Conservation (phyloP, 2,113 vertebrate species). For the Rhineura floridana region DNA sequence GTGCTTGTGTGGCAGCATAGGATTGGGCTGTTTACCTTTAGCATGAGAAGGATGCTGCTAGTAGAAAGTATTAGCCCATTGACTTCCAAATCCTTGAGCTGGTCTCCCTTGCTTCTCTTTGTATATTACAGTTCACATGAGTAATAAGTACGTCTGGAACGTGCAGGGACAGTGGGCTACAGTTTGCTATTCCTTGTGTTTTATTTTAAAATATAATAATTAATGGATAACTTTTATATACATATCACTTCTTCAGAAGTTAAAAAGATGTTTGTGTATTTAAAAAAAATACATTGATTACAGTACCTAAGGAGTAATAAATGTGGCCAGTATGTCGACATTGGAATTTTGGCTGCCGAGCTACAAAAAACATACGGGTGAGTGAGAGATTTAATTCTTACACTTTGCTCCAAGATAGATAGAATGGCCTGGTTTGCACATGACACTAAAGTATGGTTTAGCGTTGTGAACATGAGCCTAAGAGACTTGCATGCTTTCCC, state of each 20-base stretch:
- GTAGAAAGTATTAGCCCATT: background rate
- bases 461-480: background rate
- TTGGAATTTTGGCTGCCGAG: conserved; percentile 81
- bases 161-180: background rate
- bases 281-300: conserved; percentile 54
- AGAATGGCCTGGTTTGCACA: background rate
- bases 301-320: conserved; percentile 86
- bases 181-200: background rate
- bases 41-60: background rate
- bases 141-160: background rate
- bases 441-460: background rate
- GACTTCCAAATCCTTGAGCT: background rate
- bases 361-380: conserved; percentile 89
- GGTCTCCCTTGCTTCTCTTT: background rate
- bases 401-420: background rate
- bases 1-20: background rate
- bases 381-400: conserved; percentile 46
- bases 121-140: background rate
- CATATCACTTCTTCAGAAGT: background rate
- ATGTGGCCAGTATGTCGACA: conserved; percentile 85
- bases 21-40: background rate
- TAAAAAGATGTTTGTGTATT: background rate
- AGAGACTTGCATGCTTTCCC: background rate
- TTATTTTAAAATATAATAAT: background rate
- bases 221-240: background rate